Base-by-base conservation (phyloP, 2,888 invertebrate genomes). In the Myathropa florea region DNA sequence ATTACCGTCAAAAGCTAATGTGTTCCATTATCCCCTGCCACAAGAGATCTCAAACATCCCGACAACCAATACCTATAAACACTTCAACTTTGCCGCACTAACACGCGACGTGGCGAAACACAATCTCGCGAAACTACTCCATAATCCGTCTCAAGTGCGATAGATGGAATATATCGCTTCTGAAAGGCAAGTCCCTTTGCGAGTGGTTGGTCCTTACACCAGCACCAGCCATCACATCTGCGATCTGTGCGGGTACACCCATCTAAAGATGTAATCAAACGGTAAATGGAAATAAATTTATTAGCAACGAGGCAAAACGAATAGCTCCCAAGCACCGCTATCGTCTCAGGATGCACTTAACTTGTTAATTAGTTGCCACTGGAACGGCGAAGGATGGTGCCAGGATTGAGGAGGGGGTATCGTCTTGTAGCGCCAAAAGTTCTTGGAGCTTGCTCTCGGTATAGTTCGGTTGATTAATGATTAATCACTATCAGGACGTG, bases 261-360 rank as follows among this genome's bases (percentile, higher is more conserved):
- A 75, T 75, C 23, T 36, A 55, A 36, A 83, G 36, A 81, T 81
- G 78, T 76, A 84, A 84, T 84, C 76, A 67, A 80, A 84, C 81
- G 84, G 67, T 72, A 76, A 84, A 80, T 71, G 71, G 68, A 73
- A 85, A 81, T 77, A 46, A 85, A 85, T 85, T 77, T 85, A 85
- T 77, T 68, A 81, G 71, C 36, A 65, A 3, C 21, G 55, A 12
- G 12, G 57, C 33, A 4, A 46, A 26, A 24, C 26, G 55, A 61
- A 36, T 55, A 14, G 33, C 53, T 61, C 61, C 53, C 30, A 28
- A 76, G 24, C 26, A 75, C 36, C 76, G n/a, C 39, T n/a, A 75
- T 55, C 76, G 85, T 85, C 85, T 85, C 82, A 78, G 82, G 85
- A 82, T 85, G 85, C 85, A 85, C 85, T 85, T 73, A 78, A 82